Conservation (phyloP, 1,140 invertebrate genomes). For the Lepidotrigona ventralis region DNA sequence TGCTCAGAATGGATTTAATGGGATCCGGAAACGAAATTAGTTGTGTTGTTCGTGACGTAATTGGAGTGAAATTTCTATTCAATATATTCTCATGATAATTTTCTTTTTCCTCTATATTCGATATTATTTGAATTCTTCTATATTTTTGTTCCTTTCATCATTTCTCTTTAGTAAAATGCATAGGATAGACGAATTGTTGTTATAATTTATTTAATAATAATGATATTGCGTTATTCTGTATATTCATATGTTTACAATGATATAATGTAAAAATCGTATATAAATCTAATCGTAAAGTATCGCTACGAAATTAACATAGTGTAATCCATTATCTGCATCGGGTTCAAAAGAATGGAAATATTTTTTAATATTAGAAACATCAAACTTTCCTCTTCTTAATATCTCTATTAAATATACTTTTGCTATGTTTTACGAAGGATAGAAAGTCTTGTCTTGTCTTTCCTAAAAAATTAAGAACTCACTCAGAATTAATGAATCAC, state of each 20-base stretch:
- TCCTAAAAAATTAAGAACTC: not conserved
- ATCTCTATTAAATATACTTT: not conserved
- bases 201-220: not conserved
- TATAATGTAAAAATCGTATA: not conserved
- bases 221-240: not conserved
- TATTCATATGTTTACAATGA: not conserved
- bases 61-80: not conserved
- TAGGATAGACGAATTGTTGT: not conserved
- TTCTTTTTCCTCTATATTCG: not conserved
- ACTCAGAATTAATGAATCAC: not conserved
- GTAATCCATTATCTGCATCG: not conserved
- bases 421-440: no score
- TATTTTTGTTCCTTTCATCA: not conserved
- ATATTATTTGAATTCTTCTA: no score
- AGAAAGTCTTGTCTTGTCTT: not conserved
- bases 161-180: not conserved
- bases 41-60: not conserved
- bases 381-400: not conserved
- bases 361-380: not conserved
- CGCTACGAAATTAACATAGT: not conserved
- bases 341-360: not conserved
- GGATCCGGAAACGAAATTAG: not conserved
- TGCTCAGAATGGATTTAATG: slow-evolving; percentile 6
- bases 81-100: no score
- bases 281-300: not conserved